Conservation (phyloP, 2,888 invertebrate genomes). For the Rhaphigaster nebulosa region DNA sequence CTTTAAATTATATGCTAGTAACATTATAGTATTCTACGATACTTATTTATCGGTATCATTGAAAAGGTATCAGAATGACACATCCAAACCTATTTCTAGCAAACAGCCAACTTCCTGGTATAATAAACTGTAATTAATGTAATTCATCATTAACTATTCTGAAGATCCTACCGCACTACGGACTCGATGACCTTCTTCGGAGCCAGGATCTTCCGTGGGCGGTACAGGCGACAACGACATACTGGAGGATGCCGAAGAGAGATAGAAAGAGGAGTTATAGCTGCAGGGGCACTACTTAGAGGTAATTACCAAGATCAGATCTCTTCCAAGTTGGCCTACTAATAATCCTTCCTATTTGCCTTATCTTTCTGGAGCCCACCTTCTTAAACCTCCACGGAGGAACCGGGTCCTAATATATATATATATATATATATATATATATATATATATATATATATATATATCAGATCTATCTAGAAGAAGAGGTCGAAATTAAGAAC, state of each 20-base stretch:
- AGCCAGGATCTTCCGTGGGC: neutral
- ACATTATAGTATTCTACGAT: neutral
- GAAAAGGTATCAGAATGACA: no score
- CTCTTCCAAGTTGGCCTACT: neutral
- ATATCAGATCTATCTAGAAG: neutral
- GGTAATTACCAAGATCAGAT: slow-evolving; percentile 34
- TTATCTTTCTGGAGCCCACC: neutral
- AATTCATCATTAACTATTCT: neutral
- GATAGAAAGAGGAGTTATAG: neutral
- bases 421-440: no score
- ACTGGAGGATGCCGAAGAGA: slow-evolving; percentile 6
- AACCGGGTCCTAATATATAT: neutral
- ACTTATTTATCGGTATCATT: no score
- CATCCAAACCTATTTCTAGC: no score
- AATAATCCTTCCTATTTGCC: neutral
- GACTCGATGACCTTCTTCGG: neutral
- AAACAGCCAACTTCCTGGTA: no score
- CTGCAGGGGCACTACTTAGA: neutral
- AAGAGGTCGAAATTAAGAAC: neutral
- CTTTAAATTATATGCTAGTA: neutral
- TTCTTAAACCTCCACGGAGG: neutral
- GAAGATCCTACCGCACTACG: neutral
- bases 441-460: no score
- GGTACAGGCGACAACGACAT: neutral
- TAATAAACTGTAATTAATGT: no score